These are phyloP conservation scores for Ectemnius lituratus DNA, from an alignment of 2,888 invertebrate genomes.

Conservation along the genomic window DNA sequence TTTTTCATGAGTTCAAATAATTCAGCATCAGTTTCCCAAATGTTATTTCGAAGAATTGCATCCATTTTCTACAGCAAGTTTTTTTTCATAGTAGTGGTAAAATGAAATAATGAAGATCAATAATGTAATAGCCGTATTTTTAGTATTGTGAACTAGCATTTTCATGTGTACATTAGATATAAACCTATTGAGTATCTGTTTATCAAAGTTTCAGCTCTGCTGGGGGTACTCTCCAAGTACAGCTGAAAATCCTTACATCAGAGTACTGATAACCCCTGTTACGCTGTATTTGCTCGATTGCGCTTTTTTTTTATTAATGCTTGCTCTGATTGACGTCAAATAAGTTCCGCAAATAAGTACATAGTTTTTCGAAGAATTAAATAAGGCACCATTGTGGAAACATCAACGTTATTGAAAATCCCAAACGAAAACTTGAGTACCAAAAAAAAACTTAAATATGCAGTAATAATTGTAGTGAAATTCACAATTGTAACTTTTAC, in stretches of 20 bases:
- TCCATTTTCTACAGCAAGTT: conserved; percentile 64
- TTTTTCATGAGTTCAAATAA: conserved; percentile 88
- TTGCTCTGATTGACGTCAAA: too few species aligned
- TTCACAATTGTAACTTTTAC: too few species aligned
- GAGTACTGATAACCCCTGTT: conserved; percentile 49
- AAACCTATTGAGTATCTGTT: conserved; percentile 1
- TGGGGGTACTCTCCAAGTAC: conserved; percentile 5
- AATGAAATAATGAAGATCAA: background rate
- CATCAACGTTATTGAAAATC: background rate
- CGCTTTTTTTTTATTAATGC: background rate
- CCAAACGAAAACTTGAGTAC: conserved; percentile 3
- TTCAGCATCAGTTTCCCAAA: conserved; percentile 92
- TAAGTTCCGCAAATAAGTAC: too few species aligned
- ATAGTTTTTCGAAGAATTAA: too few species aligned
- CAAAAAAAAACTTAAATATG: background rate
- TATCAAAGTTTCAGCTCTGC: conserved; percentile 3
- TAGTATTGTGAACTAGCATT: background rate
- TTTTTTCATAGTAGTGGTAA: conserved; percentile 1
- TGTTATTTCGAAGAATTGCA: conserved; percentile 74
- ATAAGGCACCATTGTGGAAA: too few species aligned
- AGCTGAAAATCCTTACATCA: conserved; percentile 22
- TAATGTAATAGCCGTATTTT: background rate
- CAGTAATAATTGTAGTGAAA: background rate
- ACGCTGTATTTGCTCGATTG: conserved; percentile 26
- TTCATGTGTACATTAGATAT: conserved; percentile 6